Conservation (phyloP, 92 coral and sea anemone species). For the Siderastrea siderea region DNA sequence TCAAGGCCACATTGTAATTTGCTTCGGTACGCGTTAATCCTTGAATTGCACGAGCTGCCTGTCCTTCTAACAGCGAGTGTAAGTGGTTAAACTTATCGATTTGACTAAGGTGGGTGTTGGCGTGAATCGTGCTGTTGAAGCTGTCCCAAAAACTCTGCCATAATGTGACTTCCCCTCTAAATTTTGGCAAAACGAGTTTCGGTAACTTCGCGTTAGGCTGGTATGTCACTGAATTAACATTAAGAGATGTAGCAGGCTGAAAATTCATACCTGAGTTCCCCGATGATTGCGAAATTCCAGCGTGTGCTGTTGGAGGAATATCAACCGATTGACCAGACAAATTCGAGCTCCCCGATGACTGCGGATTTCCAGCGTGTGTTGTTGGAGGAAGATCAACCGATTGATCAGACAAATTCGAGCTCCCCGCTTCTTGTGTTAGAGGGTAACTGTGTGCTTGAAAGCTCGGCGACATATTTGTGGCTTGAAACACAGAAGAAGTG, state of each 20-base stretch:
- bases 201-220: not conserved
- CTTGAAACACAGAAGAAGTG: too few relatives aligned
- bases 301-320: too few relatives aligned
- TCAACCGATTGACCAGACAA: too few relatives aligned
- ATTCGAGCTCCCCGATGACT: too few relatives aligned
- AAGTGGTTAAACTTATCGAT: constrained; percentile 15
- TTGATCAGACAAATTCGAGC: too few relatives aligned
- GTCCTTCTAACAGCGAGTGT: constrained; percentile 38
- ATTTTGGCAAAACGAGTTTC: constrained; percentile 32
- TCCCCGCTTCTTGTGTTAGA: too few relatives aligned
- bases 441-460: too few relatives aligned
- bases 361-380: too few relatives aligned
- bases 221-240: not conserved
- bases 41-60: constrained; percentile 40
- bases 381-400: too few relatives aligned
- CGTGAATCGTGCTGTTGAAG: constrained; percentile 16
- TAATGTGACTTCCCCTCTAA: constrained; percentile 48
- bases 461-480: too few relatives aligned
- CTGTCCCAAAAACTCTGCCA: constrained; percentile 44
- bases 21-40: constrained; percentile 46
- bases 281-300: too few relatives aligned
- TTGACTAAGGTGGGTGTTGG: constrained; percentile 4
- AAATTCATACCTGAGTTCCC: not conserved
- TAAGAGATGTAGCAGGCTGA: not conserved
- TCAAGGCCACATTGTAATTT: constrained; percentile 40